Base-by-base conservation (phyloP, 1,140 invertebrate genomes). In the Globodera ellingtonae region DNA sequence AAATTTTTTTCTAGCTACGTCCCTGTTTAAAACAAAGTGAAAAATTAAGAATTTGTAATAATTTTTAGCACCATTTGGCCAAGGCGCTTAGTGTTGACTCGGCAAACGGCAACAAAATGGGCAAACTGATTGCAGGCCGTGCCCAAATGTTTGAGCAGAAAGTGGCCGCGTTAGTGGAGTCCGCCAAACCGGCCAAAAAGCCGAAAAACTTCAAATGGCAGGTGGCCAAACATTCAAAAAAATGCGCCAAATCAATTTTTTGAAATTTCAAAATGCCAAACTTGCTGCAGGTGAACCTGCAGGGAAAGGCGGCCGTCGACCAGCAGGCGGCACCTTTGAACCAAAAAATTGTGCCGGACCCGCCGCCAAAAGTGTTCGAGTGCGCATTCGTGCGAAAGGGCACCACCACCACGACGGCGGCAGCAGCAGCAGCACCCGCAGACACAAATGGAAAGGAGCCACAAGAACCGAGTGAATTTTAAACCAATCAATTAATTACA, bases 161-260 rank as follows among this genome's bases (percentile, higher is more conserved):
- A 66, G 62, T 84, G 4, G 72, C 72, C 3, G 76, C 86, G 66
- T 46, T 84, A 6, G 71, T 71, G 24, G 35, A 70, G 18, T 59
- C n/a, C 21, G 48, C 48, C 15, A 70, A 73, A 18, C 79, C 80
- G 50, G 24, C 81, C 44, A 62, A 84, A 81, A 84, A 81, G 65
- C 84, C 84, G 48, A 81, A 86, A 70, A 78, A 84, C 21, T 86
- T 87, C 52, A 85, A 82, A 69, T 84, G 77, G 59, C 72, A 86
- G 75, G 83, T 86, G 56, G 21, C 15, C 35, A 75, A 24, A 59
- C 9, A 75, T 6, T 24, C 9, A 69, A 62, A 75, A 75, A 35
- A 69, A 69, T 69, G 35, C 35, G 35, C 18, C 35, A 13, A 35
- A 18, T 7, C 1, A 62, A 24, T 75, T n/a, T 69, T 15, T 72